Base-by-base conservation (phyloP, 2,113 vertebrate genomes). In the Noturus placidus region DNA sequence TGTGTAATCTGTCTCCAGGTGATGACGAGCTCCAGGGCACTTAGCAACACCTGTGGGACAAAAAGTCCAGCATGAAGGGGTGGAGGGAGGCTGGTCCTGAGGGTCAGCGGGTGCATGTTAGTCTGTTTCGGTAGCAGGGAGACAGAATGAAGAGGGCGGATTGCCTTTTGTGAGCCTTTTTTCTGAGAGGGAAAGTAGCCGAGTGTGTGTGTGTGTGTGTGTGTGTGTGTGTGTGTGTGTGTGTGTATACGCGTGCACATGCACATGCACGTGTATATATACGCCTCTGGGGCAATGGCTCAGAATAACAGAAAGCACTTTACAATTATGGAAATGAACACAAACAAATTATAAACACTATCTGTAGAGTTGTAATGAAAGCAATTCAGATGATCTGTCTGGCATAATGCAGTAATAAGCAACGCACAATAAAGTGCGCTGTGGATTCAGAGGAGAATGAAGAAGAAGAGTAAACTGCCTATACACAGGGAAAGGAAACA, bases 1-100 rank as follows among this genome's bases (percentile, higher is more conserved):
- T 13, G 30, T 78, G 33, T 80, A 86, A 88, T 90, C 83, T 61
- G 38, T 83, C 67, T 81, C 67, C 14, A 83, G 84, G 86, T 89
- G 86, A 83, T 82, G 70, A 89, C 54, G 76, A 54, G 30, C 77
- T 56, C 13, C 77, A 56, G 13, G 27, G 10, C 42, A 84, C 57
- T 82, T 19, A 77, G 83, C 87, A 78, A 59, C 6, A 82, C 83
- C 84, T 70, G 59, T 50, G 61, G 88, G 52, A 63, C 87, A 82
- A 56, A n/a, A 81, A 17, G 82, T 50, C 46, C 54, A 72, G 19
- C 63, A 19, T 27, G 78, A 13, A 17, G 56, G 50, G 7, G 46
- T 11, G 6, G 67, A 54, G 14, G 74, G 13, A 33, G 20, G 20
- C 59, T 74, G 52, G 80, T 9, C 27, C 5, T 52, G 0, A 14